Evolutionary conservation across 64 coral and sea anemone genomes (phyloP).

Genomic region (Exaiptasia diaphana): DNA sequence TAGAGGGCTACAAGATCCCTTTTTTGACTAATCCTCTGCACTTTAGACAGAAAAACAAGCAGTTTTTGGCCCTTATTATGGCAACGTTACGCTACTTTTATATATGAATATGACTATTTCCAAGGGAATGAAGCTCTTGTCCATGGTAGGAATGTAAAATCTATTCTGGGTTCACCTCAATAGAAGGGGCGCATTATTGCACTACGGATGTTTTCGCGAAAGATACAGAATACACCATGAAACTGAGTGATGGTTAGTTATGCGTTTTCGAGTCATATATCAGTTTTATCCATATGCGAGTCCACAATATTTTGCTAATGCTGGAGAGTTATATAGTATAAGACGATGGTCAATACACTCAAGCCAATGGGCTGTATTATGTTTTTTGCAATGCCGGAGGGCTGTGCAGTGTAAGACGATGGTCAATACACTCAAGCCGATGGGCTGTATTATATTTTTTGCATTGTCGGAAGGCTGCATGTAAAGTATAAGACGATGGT

Average conservation of each 20-base stretch:
- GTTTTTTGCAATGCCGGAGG: no score
- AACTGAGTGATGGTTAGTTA: background rate
- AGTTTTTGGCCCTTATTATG: constrained; percentile 2
- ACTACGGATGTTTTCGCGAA: background rate
- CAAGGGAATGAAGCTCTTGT: background rate
- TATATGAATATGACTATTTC: background rate
- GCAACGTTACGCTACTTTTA: background rate
- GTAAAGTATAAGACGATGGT: no score
- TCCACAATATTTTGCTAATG: no score
- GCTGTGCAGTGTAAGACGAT: no score
- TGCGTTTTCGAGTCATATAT: no score
- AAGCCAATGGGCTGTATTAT: no score
- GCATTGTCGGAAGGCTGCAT: no score
- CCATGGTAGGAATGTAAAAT: background rate
- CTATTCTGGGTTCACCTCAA: background rate
- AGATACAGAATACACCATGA: background rate
- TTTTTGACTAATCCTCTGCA: constrained; percentile 3
- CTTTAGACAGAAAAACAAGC: constrained; percentile 15
- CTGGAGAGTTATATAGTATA: no score
- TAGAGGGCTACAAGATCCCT: constrained; percentile 47
- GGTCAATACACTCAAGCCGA: no score
- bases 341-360: no score
- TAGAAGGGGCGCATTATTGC: background rate
- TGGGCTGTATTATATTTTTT: no score
- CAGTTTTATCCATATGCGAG: no score